A percentile compares a stretch with the other conserved stretches of the same genome.
Conservation (phyloP, 2,888 invertebrate genomes). For the Morpho helenor region DNA sequence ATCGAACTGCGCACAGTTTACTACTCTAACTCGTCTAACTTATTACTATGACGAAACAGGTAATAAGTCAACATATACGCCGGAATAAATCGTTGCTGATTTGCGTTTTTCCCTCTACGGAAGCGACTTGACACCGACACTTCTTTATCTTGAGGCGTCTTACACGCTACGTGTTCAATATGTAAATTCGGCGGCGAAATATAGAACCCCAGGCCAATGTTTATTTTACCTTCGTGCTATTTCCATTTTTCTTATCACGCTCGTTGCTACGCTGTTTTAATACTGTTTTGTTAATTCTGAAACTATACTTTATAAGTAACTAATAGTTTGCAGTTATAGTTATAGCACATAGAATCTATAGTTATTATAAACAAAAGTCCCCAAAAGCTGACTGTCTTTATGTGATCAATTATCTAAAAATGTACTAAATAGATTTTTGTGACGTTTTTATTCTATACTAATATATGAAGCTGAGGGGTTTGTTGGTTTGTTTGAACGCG, state of each 20-base stretch:
- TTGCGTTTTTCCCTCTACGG: constrained; percentile 20
- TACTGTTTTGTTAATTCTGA: too few relatives aligned
- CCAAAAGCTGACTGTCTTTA: too few relatives aligned
- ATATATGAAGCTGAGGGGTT: too few relatives aligned
- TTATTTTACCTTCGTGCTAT: constrained; percentile 7
- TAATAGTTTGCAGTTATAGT: too few relatives aligned
- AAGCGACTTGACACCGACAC: constrained; percentile 20
- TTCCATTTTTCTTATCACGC: constrained; percentile 9
- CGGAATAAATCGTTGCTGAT: constrained; percentile 21
- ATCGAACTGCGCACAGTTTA: too few relatives aligned
- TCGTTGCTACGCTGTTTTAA: constrained; percentile 6
- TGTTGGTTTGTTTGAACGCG: too few relatives aligned
- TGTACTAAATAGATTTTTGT: too few relatives aligned
- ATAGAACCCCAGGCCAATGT: constrained; percentile 6
- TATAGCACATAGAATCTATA: too few relatives aligned
- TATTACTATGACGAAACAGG: constrained; percentile 7
- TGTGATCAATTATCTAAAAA: too few relatives aligned
- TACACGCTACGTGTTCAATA: constrained; percentile 13
- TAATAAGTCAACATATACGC: constrained; percentile 18
- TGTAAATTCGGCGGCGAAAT: constrained; percentile 6
- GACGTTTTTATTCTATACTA: too few relatives aligned
- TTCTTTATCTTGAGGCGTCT: constrained; percentile 14
- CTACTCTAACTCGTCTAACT: not conserved
- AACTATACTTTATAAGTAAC: too few relatives aligned
- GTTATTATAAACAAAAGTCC: too few relatives aligned